phyloP scores from a whole-genome alignment of 2,113 vertebrate genomes.

The Piliocolobus tephrosceles region DNA sequence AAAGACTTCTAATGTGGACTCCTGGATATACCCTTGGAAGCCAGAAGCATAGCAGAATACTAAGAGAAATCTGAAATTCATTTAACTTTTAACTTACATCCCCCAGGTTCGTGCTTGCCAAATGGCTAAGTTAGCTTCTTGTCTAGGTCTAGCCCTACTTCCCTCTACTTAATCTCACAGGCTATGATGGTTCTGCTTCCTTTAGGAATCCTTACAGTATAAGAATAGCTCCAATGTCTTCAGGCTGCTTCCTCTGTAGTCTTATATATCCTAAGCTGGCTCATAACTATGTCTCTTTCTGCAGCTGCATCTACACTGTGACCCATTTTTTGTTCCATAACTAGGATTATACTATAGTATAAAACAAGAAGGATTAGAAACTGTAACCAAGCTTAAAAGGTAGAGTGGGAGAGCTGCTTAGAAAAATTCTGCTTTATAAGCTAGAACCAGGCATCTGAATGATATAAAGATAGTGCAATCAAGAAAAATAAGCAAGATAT shows the following conservation, averaged over 20 bases:
- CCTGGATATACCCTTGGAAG: not conserved
- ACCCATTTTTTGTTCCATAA: not conserved
- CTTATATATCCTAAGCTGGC: not conserved
- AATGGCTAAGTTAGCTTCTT: not conserved
- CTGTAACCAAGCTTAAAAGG: not conserved
- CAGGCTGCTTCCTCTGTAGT: not conserved
- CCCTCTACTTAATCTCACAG: not conserved
- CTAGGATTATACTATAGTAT: not conserved
- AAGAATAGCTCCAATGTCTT: not conserved
- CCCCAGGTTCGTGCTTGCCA: not conserved
- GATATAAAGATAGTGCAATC: not conserved
- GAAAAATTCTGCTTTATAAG: not conserved
- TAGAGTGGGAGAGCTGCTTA: not conserved
- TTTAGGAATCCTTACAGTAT: not conserved
- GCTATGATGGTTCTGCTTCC: not conserved
- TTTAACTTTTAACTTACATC: not conserved
- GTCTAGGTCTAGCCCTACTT: fast-evolving
- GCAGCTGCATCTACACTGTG: not conserved
- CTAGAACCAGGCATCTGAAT: not conserved
- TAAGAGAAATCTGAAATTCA: not conserved
- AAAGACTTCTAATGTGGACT: not conserved
- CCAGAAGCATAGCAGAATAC: not conserved
- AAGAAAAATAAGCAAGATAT: not conserved
- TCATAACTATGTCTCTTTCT: not conserved
- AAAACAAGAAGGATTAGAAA: not conserved